Evolutionary conservation across 53 echinoderm and acorn worm species (phyloP), one percentile per base, ranked within the genome.

Genomic region (Stichopus horrens): DNA sequence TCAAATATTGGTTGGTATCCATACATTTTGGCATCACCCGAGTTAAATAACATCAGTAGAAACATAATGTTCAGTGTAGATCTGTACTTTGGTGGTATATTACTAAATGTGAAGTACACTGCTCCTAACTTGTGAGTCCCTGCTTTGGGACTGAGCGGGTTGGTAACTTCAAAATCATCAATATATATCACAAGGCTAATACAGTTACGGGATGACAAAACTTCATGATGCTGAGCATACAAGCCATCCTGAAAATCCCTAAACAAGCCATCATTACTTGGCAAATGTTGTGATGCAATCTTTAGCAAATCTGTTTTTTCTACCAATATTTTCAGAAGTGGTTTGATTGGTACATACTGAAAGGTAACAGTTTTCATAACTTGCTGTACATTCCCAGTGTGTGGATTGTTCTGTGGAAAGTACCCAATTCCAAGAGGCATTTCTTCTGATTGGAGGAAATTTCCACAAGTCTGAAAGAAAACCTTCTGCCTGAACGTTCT

Each of bases 331-430:
- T 89, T 89, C 5, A 89, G 76, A 5, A 86, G 86, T 51, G 54
- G 57, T 59, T 89, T 76, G 13, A 89, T 65, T 73, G 92, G 92
- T 22, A 92, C 66, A 77, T 92, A 92, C 55, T 92, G 92, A 68
- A 78, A 92, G 73, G 89, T 74, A 14, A 92, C 19, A 11, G 54
- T 88, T 23, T 89, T 86, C 88, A 83, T 89, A 5, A 86, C 57
- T 68, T 92, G 92, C 20, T 82, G 75, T 6, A 85, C 77, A 79
- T 92, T 92, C 6, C 89, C 92, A 21, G 92, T 92, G 0, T 21
- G 10, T 5, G 73, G 51, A 76, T 92, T 89, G 73, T 73, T 86
- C 51, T 58, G 54, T 18, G 89, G 92, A 77, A 67, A 89, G 60
- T 92, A 92, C 37, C 88, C 86, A 74, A 92, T 77, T 23, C 89